Conservation (phyloP, 2,797 vertebrate genomes). For the Cryptoblepharus egeriae region DNA sequence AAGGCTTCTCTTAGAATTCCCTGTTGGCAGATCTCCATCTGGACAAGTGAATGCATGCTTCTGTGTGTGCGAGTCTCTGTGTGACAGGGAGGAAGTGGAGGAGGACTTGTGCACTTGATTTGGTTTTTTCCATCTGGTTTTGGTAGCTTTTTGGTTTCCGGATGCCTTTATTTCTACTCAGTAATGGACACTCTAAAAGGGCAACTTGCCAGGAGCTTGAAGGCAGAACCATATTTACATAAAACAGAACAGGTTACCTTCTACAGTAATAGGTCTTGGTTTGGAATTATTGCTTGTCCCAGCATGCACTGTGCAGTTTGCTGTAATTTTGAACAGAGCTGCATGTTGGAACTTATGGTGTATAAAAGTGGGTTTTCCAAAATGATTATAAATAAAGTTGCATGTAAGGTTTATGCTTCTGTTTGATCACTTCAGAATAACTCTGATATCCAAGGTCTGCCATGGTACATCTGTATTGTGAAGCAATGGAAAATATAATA, state of each 20-base stretch:
- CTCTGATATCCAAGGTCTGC: neutral
- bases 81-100: constrained; percentile 50
- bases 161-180: neutral
- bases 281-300: neutral
- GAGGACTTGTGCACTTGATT: constrained; percentile 30
- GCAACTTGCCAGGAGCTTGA: neutral
- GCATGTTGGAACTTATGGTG: neutral
- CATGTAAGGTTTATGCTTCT: neutral
- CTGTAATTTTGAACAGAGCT: neutral
- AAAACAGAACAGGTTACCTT: neutral
- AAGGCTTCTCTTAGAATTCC: constrained; percentile 67
- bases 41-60: constrained; percentile 69
- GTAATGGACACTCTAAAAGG: neutral
- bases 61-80: constrained; percentile 52
- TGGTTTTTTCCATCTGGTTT: neutral
- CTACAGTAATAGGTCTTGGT: neutral
- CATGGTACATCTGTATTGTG: neutral
- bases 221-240: neutral
- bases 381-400: neutral
- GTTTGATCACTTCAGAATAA: neutral
- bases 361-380: neutral
- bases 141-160: constrained; percentile 32
- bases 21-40: constrained; percentile 69
- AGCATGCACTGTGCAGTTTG: neutral
- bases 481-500: neutral